phyloP scores from a whole-genome alignment of 2,113 vertebrate genomes.

The Dasyurus viverrinus region DNA sequence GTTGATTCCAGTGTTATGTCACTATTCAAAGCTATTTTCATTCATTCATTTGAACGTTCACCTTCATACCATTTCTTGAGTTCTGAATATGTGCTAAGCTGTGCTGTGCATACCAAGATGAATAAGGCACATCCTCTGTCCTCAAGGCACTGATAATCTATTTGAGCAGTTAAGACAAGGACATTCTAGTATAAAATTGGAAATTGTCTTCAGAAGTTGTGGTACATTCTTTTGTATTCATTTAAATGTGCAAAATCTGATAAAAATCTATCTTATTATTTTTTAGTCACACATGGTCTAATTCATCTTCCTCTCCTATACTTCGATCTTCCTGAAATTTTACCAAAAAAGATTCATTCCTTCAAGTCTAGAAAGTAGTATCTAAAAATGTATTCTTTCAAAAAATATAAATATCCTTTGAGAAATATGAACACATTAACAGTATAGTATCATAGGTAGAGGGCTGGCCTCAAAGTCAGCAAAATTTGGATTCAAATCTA shows the following conservation, averaged over 20 bases:
- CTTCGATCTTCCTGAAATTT: neutral
- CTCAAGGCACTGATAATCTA: neutral
- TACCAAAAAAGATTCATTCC: neutral
- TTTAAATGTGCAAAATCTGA: neutral
- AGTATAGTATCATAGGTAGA: too few species aligned
- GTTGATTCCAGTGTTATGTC: neutral
- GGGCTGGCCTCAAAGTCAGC: too few species aligned
- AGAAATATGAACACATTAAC: neutral
- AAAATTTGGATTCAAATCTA: too few species aligned
- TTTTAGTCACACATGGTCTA: neutral
- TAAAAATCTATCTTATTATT: neutral
- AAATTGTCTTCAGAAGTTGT: neutral
- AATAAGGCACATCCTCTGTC: neutral
- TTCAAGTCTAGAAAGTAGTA: neutral
- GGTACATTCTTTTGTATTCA: neutral
- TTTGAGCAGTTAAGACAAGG: neutral
- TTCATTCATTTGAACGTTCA: neutral
- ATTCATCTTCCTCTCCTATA: neutral
- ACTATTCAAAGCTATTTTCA: neutral
- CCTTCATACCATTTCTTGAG: neutral
- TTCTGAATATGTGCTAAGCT: neutral
- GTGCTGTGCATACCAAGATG: neutral
- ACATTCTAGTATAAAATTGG: neutral
- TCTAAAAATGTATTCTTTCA: neutral
- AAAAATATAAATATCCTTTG: neutral